phyloP scores from a whole-genome alignment of 2,888 invertebrate species.

The Ophioninae sp. region DNA sequence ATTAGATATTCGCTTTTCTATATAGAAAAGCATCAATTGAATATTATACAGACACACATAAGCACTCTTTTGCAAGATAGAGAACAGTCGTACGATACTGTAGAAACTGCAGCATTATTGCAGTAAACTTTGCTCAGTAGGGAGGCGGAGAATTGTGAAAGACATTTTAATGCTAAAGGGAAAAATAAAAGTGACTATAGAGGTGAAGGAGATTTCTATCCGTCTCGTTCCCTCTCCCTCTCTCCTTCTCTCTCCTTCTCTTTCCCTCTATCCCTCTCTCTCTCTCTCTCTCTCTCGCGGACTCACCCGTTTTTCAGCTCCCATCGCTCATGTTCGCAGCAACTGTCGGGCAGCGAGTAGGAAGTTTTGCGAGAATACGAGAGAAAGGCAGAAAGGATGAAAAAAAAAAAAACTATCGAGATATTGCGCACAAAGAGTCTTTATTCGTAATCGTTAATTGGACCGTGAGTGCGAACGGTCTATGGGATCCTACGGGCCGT shows the following conservation, averaged over 20 bases:
- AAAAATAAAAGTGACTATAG: constrained; percentile 60
- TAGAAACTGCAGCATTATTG: constrained; percentile 53
- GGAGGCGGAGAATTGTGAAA: constrained; percentile 62
- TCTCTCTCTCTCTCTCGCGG: constrained; percentile 15
- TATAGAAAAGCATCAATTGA: no score
- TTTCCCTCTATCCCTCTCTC: constrained; percentile 1
- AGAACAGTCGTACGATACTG: constrained; percentile 41
- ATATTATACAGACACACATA: background rate
- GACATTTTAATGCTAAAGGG: constrained; percentile 61
- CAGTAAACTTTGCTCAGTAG: constrained; percentile 41
- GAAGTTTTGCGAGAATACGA: constrained; percentile 55
- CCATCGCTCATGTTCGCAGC: constrained; percentile 14
- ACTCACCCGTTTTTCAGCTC: background rate
- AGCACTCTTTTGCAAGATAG: background rate
- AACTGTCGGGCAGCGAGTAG: constrained; percentile 53
- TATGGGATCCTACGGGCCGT: no score
- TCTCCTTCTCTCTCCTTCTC: constrained; percentile 3
- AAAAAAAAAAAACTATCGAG: constrained; percentile 41
- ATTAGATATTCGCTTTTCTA: background rate
- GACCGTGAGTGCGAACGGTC: no score
- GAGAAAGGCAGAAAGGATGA: constrained; percentile 55
- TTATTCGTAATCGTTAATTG: constrained; percentile 12
- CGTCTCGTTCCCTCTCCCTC: constrained; percentile 16
- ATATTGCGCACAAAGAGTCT: constrained; percentile 39
- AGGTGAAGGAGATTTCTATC: constrained; percentile 57